Base-by-base conservation (phyloP, 2,113 vertebrate genomes). In the Camelus bactrianus region DNA sequence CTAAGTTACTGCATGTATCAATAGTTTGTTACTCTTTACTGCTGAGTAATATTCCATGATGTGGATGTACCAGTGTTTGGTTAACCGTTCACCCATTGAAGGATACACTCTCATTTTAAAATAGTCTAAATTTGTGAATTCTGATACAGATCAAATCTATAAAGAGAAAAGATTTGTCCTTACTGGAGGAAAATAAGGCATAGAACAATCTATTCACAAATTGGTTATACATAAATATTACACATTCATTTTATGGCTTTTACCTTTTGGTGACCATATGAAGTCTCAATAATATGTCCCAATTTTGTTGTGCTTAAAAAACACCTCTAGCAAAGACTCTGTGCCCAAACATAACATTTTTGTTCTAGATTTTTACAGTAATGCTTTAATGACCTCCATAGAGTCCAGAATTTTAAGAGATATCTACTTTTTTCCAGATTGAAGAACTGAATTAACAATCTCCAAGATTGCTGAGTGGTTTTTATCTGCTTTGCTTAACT, bases 51-150 rank as follows among this genome's bases (percentile, higher is more conserved):
- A 85, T 54, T 91, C 60, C 28, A 70, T 46, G 16, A 4, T 48
- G 81, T 32, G 46, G 8, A 60, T 38, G 0, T 77, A 93, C 30
- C 35, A 82, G 26, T 95, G 1, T 88, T 52, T 76, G 62, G 10
- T 54, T 70, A 93, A n/a, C 6, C 1, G 22, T 10, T 91, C 35
- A 76, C 19, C 46, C 6, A 52, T 0, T 86, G 50, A 96, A 83
- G 67, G 75, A 64, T 5, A 69, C 3, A 64, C 2, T 5, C 9
- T 91, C 75, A 35, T 82, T 80, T 92, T 48, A 72, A 88, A 92
- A 75, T 35, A 72, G 62, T 48, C 75, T 35, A 65, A 80, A 70
- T 91, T 83, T 84, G 62, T 94, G 54, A 89, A 73, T 96, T 89
- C 42, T 93, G 52, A 93, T 24, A 87, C 35, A 89, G 20, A 54